Evolutionary conservation across 2,113 vertebrate species (phyloP).

Genomic region (Epinephelus moara): DNA sequence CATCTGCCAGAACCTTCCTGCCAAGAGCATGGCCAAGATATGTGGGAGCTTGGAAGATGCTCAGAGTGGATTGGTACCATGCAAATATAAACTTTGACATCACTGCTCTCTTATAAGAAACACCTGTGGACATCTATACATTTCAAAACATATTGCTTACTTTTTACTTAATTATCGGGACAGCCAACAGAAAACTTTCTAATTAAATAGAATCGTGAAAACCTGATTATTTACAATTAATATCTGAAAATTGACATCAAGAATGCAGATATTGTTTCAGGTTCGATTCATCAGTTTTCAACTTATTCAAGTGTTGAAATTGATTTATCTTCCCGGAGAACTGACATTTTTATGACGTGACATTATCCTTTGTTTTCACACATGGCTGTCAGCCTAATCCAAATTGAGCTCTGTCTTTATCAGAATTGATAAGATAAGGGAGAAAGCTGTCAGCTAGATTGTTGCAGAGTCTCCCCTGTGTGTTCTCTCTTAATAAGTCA

Average conservation of each 20-base stretch:
- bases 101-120: slow-evolving; percentile 60
- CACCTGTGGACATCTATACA: slow-evolving; percentile 28
- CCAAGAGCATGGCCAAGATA: slow-evolving; percentile 67
- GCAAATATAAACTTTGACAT: slow-evolving; percentile 71
- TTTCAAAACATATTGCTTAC: neutral
- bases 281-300: slow-evolving; percentile 15
- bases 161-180: neutral
- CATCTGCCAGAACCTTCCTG: slow-evolving; percentile 60
- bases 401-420: slow-evolving; percentile 45
- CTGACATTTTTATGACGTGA: slow-evolving; percentile 54
- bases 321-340: slow-evolving; percentile 9
- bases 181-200: neutral
- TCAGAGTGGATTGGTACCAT: slow-evolving; percentile 67
- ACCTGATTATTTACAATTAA: neutral
- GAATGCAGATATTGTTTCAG: neutral
- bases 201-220: neutral
- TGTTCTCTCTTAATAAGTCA: slow-evolving; percentile 47
- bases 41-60: slow-evolving; percentile 67
- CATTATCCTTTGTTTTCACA: slow-evolving; percentile 51
- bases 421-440: slow-evolving; percentile 64
- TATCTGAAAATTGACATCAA: neutral
- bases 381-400: slow-evolving; percentile 45
- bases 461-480: slow-evolving; percentile 37
- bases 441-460: slow-evolving; percentile 29
- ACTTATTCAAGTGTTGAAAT: slow-evolving; percentile 10